Evolutionary conservation across 2,888 invertebrate genomes (phyloP), one percentile per base, ranked within the genome.

Genomic region (Athripsodes cinereus): DNA sequence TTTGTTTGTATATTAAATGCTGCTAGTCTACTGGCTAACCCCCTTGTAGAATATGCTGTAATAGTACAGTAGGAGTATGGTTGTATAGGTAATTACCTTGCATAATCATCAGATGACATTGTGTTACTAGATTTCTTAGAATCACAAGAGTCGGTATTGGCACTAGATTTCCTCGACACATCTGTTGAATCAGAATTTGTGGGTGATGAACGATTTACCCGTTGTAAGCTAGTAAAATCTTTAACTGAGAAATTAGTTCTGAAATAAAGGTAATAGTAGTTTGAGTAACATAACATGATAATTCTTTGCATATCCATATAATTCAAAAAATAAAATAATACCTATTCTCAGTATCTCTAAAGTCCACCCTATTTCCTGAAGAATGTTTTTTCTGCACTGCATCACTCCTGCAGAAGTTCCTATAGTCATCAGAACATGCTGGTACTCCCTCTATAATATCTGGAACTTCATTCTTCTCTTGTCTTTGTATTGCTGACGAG

Each of bases 401-500:
- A 1, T 69, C 70, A 58, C 67, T 71, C 53, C 70, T 69, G 21
- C 60, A 60, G 55, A 70, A 70, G 18, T 71, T 19, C 6, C 68
- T 68, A 53, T 73, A 71, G 52, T 75, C 75, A 5, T 72, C 73
- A 1, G 76, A 72, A 58, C 78, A 78, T 1, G 76, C 79, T 0
- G 79, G 78, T 2, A 79, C 79, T 0, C 77, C 79, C 58, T 79
- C 79, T 19, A 79, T 79, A 1, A 79, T 79, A 57, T 79, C 79
- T 1, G 79, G 79, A 2, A 79, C 78, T 64, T 78, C 78, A 22
- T 69, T 76, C 65, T 78, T 79, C 64, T 79, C 79, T 48, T 75
- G 71, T 60, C 75, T 75, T 63, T 71, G 75, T n/a, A 16, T 19
- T 18, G 11, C 11, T 11, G 46, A 51, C 62, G 77, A 75, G 63